Evolutionary conservation across 2,888 invertebrate genomes (phyloP).

Genomic region (Parnassius smintheus): DNA sequence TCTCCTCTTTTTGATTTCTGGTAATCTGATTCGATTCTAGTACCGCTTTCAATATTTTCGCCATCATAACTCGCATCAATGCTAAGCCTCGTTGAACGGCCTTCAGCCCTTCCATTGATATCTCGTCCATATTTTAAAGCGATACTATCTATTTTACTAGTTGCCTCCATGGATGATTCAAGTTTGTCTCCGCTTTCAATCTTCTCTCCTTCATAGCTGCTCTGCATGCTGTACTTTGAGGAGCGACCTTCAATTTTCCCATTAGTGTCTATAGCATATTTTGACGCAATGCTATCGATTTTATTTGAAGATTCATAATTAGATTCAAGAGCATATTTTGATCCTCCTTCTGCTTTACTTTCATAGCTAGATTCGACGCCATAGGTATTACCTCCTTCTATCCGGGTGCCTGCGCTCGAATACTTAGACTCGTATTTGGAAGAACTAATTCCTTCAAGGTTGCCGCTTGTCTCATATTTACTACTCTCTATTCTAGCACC

Average conservation of each 20-base stretch:
- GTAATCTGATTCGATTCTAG: slow-evolving; percentile 36
- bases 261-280: slow-evolving; percentile 60
- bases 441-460: slow-evolving; percentile 56
- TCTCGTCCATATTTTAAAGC: slow-evolving; percentile 53
- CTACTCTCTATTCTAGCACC: slow-evolving; percentile 60
- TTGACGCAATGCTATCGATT: slow-evolving; percentile 57
- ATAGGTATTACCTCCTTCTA: slow-evolving; percentile 42
- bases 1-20: slow-evolving; percentile 45
- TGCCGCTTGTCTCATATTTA: slow-evolving; percentile 52
- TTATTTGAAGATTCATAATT: slow-evolving; percentile 50
- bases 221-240: slow-evolving; percentile 35
- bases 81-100: slow-evolving; percentile 46
- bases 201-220: slow-evolving; percentile 34
- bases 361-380: slow-evolving; percentile 49
- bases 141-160: slow-evolving; percentile 53
- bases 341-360: slow-evolving; percentile 41
- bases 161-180: slow-evolving; percentile 36
- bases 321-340: slow-evolving; percentile 40
- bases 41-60: slow-evolving; percentile 41
- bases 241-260: slow-evolving; percentile 35
- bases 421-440: slow-evolving; percentile 69
- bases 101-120: slow-evolving; percentile 51
- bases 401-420: slow-evolving; percentile 45
- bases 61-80: slow-evolving; percentile 55
- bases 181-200: slow-evolving; percentile 24